Evolutionary conservation across 2,888 invertebrate genomes (phyloP).

Genomic region (Cheiracanthium punctorium): DNA sequence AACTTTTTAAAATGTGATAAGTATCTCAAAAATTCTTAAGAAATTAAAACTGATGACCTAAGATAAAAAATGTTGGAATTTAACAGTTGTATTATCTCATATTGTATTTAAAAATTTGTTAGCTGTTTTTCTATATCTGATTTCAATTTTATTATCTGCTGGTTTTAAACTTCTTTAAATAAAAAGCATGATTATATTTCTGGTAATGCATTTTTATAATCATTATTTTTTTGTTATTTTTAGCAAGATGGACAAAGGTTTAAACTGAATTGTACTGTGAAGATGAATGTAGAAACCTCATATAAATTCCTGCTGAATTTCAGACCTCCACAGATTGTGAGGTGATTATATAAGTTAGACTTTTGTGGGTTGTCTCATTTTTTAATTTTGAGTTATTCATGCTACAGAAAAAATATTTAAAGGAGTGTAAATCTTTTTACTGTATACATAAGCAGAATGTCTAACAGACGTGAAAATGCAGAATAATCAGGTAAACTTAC

Average conservation of each 20-base stretch:
- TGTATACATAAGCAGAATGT: too few species aligned
- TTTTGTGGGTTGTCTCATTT: too few species aligned
- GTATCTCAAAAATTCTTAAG: neutral
- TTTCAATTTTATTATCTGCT: too few species aligned
- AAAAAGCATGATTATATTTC: neutral
- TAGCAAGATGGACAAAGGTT: slow-evolving; percentile 79
- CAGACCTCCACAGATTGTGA: slow-evolving; percentile 79
- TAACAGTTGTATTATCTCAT: neutral
- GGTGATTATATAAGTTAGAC: slow-evolving; percentile 77
- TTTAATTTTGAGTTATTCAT: too few species aligned
- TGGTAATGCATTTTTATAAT: neutral
- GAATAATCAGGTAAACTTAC: too few species aligned
- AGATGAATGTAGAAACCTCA: slow-evolving; percentile 79
- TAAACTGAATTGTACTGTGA: slow-evolving; percentile 79
- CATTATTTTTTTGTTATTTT: slow-evolving; percentile 17
- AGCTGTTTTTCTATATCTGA: neutral
- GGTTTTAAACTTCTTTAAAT: neutral
- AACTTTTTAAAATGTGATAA: too few species aligned
- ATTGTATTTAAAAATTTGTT: neutral
- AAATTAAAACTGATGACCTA: too few species aligned
- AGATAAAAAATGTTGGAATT: neutral
- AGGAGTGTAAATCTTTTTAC: too few species aligned
- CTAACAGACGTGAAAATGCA: too few species aligned
- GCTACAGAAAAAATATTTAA: too few species aligned
- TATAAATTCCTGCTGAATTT: slow-evolving; percentile 79